A percentile compares a stretch with the other conserved stretches of the same genome.
phyloP scores from a whole-genome alignment of 1,140 invertebrate species.

The Amyelois transitella region DNA sequence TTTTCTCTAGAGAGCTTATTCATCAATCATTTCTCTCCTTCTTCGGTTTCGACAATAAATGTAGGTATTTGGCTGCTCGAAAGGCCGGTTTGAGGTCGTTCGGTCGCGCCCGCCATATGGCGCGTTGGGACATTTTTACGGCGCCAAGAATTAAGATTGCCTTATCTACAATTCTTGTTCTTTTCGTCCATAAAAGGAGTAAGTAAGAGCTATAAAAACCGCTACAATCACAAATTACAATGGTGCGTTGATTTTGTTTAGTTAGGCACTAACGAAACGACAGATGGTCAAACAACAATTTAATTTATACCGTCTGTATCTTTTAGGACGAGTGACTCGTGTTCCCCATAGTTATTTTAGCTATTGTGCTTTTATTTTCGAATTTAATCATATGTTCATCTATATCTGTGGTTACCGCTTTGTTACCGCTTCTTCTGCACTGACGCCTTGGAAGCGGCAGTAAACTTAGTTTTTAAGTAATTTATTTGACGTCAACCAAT shows the following conservation, averaged over 20 bases:
- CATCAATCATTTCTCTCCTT: background rate
- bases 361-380: no score
- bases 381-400: no score
- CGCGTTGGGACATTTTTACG: background rate
- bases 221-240: conserved; percentile 20
- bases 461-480: no score
- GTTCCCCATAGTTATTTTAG: no score
- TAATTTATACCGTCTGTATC: background rate
- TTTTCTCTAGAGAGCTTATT: background rate
- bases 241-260: conserved; percentile 30
- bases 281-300: conserved; percentile 12
- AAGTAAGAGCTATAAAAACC: conserved; percentile 19
- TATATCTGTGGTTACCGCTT: no score
- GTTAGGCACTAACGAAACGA: no score
- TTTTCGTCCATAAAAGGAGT: background rate
- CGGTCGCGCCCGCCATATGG: background rate
- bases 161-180: conserved; percentile 30
- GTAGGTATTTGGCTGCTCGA: background rate
- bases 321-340: no score
- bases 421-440: no score
- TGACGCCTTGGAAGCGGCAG: no score
- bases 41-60: background rate
- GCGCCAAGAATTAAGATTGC: conserved; percentile 35
- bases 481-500: no score
- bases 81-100: background rate